Base-by-base conservation (phyloP, 2,113 vertebrate genomes). In the Cervus canadensis region DNA sequence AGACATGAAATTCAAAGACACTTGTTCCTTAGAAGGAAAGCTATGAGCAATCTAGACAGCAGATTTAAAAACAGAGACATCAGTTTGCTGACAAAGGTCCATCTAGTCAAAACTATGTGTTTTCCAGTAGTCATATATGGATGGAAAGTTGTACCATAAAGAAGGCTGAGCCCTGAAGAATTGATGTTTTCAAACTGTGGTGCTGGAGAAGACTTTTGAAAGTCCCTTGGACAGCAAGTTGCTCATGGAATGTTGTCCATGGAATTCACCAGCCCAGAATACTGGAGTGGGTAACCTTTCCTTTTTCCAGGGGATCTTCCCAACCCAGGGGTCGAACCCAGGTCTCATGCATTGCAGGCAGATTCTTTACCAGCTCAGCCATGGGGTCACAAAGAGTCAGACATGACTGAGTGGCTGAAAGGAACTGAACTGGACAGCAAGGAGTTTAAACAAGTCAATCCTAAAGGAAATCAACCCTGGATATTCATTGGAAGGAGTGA, bases 321-420 rank as follows among this genome's bases (percentile, higher is more conserved):
- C 21, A 71, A 71, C 21, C 2, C 67, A 71, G n/a, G 19, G n/a
- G 12, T 71, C 2, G 0, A 40, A 71, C 19, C 67, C 67, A 71
- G 67, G n/a, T 71, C n/a, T 71, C 67, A 71, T 23, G n/a, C 9
- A 23, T 71, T 71, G n/a, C 67, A 71, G 67, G n/a, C 19, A 71
- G 19, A 71, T 36, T 71, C 19, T 71, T 71, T 36, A 71, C n/a
- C 67, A 71, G n/a, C 9, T 40, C n/a, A 40, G n/a, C 67, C 9
- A 3, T 23, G 10, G 19, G 9, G 2, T 36, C 64, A 71, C 67
- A 71, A 71, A 71, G n/a, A 71, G n/a, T 1, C 0, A 0, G 19
- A 40, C 67, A 71, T 71, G n/a, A 71, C 67, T 71, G 67, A 36
- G n/a, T 19, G 9, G 12, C 19, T 36, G 67, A 71, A 71, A 5